Evolutionary conservation across 2,888 invertebrate genomes (phyloP).

Genomic region (Eupelmus urozonus): DNA sequence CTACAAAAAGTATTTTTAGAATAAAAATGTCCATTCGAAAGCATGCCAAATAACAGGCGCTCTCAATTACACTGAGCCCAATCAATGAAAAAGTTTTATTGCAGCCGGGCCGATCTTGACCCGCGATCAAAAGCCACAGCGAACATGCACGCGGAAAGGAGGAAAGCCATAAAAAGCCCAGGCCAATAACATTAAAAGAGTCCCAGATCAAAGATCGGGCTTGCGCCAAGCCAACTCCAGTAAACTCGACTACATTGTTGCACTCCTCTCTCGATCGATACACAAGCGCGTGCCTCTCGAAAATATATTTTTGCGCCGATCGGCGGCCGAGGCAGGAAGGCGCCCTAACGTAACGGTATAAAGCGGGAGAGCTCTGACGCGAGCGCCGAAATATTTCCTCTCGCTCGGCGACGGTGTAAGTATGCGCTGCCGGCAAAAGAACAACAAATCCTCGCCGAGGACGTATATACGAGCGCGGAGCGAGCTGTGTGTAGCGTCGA

Average conservation of each 20-base stretch:
- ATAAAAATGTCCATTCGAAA: no score
- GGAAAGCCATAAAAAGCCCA: not conserved
- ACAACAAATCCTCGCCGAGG: slow-evolving; percentile 19
- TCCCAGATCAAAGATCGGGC: slow-evolving; percentile 17
- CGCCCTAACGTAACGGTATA: slow-evolving; percentile 38
- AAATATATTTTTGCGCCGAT: slow-evolving; percentile 5
- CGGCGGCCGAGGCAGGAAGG: not conserved
- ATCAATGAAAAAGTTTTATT: no score
- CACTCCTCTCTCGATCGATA: no score
- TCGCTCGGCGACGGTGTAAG: not conserved
- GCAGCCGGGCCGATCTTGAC: no score
- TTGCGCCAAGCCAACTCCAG: not conserved
- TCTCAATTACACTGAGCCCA: no score
- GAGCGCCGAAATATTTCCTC: slow-evolving; percentile 43
- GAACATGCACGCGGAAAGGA: not conserved
- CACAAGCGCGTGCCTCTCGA: no score
- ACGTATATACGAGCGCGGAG: no score
- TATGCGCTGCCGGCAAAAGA: not conserved
- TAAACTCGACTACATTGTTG: no score
- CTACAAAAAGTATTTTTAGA: no score
- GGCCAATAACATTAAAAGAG: not conserved
- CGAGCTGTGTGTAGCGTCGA: no score
- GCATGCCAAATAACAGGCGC: no score
- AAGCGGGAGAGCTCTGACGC: slow-evolving; percentile 6
- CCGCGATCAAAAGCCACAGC: not conserved